Percentiles rank a stretch among this genome's conserved stretches.
phyloP scores from a whole-genome alignment of 2,797 vertebrate species.

The Myiotriccus ornatus region DNA sequence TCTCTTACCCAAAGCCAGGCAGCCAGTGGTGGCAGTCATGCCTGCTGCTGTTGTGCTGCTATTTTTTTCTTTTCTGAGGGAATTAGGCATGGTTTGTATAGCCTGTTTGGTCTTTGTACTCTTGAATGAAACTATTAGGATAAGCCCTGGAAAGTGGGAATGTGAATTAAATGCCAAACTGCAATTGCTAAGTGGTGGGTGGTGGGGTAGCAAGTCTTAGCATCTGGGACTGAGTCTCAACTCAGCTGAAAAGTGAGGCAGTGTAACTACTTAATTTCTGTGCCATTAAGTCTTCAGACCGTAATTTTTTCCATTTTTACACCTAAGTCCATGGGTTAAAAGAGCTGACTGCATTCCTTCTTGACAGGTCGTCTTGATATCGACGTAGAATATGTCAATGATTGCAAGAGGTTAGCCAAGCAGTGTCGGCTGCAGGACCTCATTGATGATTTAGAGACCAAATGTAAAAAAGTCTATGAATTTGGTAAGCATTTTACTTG shows the following conservation, averaged over 20 bases:
- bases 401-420: constrained; percentile 91
- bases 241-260: background rate
- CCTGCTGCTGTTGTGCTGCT: background rate
- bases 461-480: constrained; percentile 91
- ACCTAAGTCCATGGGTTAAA: background rate
- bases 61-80: background rate
- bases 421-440: constrained; percentile 92
- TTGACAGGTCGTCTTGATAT: constrained; percentile 87
- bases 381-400: constrained; percentile 88
- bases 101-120: background rate
- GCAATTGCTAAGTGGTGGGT: background rate
- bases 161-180: background rate
- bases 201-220: background rate
- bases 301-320: background rate
- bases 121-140: background rate
- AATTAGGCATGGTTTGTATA: background rate
- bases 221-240: background rate
- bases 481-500: constrained; percentile 82
- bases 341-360: background rate
- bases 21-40: background rate
- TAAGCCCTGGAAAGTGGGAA: background rate
- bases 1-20: background rate
- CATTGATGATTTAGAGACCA: constrained; percentile 90
- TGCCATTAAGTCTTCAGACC: background rate
- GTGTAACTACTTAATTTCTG: background rate